A percentile compares a stretch with the other conserved stretches of the same genome.
Conservation (phyloP, 2,888 invertebrate species). For the Microdon myrmicae region DNA sequence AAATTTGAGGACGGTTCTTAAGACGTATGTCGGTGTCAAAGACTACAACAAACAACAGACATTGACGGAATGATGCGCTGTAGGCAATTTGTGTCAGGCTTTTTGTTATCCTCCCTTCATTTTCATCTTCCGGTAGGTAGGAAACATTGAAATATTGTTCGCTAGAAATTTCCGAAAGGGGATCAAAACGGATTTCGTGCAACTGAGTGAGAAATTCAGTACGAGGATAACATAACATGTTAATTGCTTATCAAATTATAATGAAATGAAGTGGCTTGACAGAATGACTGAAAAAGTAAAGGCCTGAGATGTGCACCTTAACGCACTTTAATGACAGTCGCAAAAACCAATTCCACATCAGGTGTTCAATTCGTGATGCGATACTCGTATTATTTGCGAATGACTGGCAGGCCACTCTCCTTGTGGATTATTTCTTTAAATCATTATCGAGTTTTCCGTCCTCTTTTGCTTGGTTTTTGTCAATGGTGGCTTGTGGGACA, state of each 20-base stretch:
- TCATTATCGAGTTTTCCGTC: neutral
- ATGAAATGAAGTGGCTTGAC: neutral
- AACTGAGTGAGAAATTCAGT: neutral
- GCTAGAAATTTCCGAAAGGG: conserved; percentile 22
- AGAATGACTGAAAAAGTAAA: conserved; percentile 11
- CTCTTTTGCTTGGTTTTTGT: neutral
- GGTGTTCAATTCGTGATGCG: conserved; percentile 51
- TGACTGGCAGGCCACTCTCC: conserved; percentile 27
- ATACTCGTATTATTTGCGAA: conserved; percentile 26
- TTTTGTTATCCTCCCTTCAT: conserved; percentile 10
- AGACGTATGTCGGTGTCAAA: conserved; percentile 41
- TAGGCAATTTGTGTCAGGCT: conserved; percentile 24
- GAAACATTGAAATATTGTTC: conserved; percentile 32
- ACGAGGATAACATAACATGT: conserved; percentile 13
- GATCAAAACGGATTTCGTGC: no score
- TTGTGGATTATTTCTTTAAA: neutral
- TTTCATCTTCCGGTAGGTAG: conserved; percentile 19
- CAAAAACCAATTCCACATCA: conserved; percentile 52
- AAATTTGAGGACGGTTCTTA: conserved; percentile 25
- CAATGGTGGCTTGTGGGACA: neutral
- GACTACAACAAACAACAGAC: conserved; percentile 32
- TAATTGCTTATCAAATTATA: conserved; percentile 29
- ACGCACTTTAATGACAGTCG: conserved; percentile 38
- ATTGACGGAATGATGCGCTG: conserved; percentile 28
- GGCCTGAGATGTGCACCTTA: conserved; percentile 23